A percentile compares a stretch with the other conserved stretches of the same genome.
Conservation (phyloP, 2,113 vertebrate genomes). For the Chunga burmeisteri region DNA sequence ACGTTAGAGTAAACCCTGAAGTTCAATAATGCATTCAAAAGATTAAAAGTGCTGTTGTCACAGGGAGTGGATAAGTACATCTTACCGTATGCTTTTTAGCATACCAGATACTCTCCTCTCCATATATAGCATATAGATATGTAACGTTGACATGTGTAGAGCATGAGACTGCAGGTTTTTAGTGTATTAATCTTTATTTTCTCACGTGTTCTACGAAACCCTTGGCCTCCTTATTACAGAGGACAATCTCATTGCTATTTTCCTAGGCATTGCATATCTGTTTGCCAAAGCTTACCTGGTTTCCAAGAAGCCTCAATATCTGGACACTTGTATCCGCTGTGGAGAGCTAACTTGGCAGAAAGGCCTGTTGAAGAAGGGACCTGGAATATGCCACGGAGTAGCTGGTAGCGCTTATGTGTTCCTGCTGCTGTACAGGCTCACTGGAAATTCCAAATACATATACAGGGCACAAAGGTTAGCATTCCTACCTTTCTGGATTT, state of each 20-base stretch:
- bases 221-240: neutral
- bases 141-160: accelerated
- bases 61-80: neutral
- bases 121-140: neutral
- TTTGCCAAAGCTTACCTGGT: conserved; percentile 90
- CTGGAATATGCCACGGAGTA: conserved; percentile 88
- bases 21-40: neutral
- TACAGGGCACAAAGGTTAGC: conserved; percentile 87
- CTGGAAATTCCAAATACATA: conserved; percentile 88
- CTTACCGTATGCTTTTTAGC: neutral
- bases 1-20: neutral
- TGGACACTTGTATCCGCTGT: conserved; percentile 88
- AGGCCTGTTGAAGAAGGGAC: conserved; percentile 88
- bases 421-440: conserved; percentile 86
- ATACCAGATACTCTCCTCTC: neutral
- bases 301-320: conserved; percentile 88
- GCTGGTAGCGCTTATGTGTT: conserved; percentile 90
- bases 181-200: neutral
- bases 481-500: neutral
- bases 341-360: conserved; percentile 91
- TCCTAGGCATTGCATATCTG: conserved; percentile 86
- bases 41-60: neutral
- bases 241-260: conserved; percentile 42
- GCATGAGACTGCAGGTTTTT: neutral
- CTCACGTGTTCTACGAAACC: neutral